Conservation (phyloP, 1,140 invertebrate species). For the Aphelenchoides fujianensis region DNA sequence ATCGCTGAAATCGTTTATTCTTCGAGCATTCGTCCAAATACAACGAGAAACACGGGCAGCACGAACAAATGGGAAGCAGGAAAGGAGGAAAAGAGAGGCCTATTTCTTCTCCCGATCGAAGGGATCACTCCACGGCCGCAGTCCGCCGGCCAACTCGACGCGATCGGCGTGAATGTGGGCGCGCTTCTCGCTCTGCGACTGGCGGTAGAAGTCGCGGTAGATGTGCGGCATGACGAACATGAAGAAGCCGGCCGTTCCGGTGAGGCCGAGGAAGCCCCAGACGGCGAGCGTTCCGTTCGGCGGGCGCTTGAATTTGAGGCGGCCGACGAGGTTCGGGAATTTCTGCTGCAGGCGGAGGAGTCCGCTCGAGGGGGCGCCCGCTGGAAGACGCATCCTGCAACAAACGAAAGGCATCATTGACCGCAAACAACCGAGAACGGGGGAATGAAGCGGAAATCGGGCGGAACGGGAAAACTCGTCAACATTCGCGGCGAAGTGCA, state of each 20-base stretch:
- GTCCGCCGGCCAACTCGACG: conserved; percentile 18
- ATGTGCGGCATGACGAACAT: conserved; percentile 21
- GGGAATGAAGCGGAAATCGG: too few relatives aligned
- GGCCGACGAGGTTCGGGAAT: background rate
- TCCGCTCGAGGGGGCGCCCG: conserved; percentile 4
- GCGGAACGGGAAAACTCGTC: too few relatives aligned
- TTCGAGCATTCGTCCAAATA: background rate
- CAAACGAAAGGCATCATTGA: too few relatives aligned
- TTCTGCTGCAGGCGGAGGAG: conserved; percentile 10
- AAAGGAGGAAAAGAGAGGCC: background rate
- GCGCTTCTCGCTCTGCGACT: conserved; percentile 21
- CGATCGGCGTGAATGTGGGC: conserved; percentile 8
- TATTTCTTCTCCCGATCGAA: conserved; percentile 24
- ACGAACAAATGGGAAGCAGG: too few relatives aligned
- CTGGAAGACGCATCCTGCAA: conserved; percentile 1
- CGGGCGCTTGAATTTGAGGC: conserved; percentile 14
- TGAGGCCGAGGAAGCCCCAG: conserved; percentile 7
- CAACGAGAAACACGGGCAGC: conserved; percentile 1
- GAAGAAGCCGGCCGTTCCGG: background rate
- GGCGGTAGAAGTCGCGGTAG: conserved; percentile 23
- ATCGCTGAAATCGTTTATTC: conserved; percentile 23
- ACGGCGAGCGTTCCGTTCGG: conserved; percentile 16
- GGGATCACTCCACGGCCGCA: conserved; percentile 28
- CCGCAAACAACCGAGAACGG: too few relatives aligned
- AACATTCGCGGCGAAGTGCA: too few relatives aligned